Conservation (phyloP, 2,113 vertebrate genomes). For the Scytalopus superciliaris region DNA sequence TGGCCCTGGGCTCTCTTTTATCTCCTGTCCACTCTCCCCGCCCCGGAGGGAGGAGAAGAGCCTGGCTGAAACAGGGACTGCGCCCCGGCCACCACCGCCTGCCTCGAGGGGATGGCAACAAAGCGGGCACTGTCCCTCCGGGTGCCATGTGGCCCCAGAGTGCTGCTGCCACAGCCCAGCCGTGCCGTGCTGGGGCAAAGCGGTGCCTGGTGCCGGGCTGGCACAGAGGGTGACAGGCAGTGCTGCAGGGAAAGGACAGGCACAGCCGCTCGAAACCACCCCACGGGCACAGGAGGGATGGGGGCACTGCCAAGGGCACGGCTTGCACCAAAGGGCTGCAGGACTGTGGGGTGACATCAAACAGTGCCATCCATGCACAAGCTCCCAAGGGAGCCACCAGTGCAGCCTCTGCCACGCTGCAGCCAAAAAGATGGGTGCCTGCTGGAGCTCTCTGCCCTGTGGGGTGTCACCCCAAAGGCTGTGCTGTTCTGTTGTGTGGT, state of each 20-base stretch:
- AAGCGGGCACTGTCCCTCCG: not conserved
- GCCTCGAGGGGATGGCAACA: not conserved
- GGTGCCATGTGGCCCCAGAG: not conserved
- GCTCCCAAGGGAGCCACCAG: not conserved
- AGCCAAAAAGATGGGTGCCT: not conserved
- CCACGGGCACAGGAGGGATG: not conserved
- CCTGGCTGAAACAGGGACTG: not conserved
- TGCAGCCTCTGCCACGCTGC: not conserved
- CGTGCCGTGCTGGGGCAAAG: not conserved
- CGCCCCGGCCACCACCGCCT: not conserved
- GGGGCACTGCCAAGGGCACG: not conserved
- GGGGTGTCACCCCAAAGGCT: not conserved
- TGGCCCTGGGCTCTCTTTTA: constrained; percentile 17
- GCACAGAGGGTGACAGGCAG: not conserved
- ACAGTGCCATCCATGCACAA: not conserved
- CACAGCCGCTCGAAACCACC: fast-evolving
- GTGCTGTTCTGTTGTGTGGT: fast-evolving
- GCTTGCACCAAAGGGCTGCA: not conserved
- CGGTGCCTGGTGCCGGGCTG: constrained; percentile 15
- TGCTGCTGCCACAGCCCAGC: not conserved
- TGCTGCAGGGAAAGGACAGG: not conserved
- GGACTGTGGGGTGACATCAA: not conserved
- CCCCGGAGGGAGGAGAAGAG: constrained; percentile 58
- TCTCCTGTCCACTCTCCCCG: constrained; percentile 32
- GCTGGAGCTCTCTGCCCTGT: not conserved